Conservation (phyloP, 2,797 vertebrate genomes). For the Anguilla anguilla region DNA sequence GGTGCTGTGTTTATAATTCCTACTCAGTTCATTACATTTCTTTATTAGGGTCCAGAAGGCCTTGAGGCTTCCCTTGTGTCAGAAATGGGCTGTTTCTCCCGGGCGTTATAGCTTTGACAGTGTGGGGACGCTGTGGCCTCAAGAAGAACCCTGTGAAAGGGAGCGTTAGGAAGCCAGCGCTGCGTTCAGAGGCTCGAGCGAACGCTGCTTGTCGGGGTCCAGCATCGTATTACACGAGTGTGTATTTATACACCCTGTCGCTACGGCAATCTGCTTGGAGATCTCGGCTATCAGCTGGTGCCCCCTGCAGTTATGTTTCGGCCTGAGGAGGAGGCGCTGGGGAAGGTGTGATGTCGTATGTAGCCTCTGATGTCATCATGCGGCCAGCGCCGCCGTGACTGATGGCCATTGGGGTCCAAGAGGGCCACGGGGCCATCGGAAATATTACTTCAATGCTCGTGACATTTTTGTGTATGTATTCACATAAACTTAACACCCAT, state of each 20-base stretch:
- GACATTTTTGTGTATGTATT: not conserved
- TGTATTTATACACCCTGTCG: conserved; percentile 27
- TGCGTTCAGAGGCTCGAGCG: not conserved
- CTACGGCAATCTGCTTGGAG: not conserved
- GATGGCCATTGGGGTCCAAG: not conserved
- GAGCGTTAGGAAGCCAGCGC: not conserved
- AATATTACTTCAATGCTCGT: not conserved
- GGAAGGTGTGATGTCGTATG: not conserved
- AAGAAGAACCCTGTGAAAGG: not conserved
- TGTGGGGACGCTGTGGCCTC: not conserved
- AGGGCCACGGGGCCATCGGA: not conserved
- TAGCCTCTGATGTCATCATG: not conserved
- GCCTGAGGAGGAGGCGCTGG: not conserved
- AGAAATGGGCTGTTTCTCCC: no score
- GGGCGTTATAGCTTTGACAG: not conserved
- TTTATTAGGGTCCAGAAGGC: not conserved
- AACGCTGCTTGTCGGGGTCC: not conserved
- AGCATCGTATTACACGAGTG: not conserved
- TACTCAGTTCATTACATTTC: not conserved
- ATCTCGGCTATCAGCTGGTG: not conserved
- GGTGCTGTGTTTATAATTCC: not conserved
- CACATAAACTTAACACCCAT: not conserved
- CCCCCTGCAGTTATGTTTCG: not conserved
- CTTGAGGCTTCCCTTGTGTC: not conserved
- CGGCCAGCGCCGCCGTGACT: not conserved